These are phyloP conservation scores for Drosophila paucipuncta DNA, from an alignment of 2,888 invertebrate genomes.

Conservation along the genomic window DNA sequence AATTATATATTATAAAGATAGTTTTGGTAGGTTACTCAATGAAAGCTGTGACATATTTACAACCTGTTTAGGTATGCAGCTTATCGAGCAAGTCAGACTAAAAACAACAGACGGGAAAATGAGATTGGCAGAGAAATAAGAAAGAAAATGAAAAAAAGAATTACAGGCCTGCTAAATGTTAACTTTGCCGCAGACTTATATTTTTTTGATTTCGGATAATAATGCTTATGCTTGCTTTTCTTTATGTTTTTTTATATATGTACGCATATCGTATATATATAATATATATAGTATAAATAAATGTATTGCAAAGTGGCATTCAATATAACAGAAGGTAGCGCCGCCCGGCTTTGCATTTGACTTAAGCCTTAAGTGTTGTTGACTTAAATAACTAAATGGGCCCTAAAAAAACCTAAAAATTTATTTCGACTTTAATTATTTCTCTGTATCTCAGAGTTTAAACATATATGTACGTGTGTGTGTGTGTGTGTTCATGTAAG, in stretches of 20 bases:
- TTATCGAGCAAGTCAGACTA: constrained; percentile 14
- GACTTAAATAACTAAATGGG: constrained; percentile 60
- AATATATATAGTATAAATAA: constrained; percentile 65
- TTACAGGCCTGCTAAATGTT: constrained; percentile 42
- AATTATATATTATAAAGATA: constrained; percentile 19
- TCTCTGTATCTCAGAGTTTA: constrained; percentile 39
- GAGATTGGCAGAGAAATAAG: constrained; percentile 1
- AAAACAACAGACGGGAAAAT: constrained; percentile 29
- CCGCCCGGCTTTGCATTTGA: constrained; percentile 71
- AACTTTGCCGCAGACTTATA: constrained; percentile 44
- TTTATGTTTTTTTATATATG: constrained; percentile 33
- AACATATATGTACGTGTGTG: constrained; percentile 36
- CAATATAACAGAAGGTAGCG: constrained; percentile 61
- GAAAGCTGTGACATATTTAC: constrained; percentile 52
- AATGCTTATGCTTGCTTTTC: constrained; percentile 40
- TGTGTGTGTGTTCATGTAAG: constrained; percentile 24
- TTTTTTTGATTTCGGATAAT: constrained; percentile 69
- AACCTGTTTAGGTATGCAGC: constrained; percentile 32
- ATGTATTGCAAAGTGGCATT: constrained; percentile 75
- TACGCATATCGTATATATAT: constrained; percentile 33
- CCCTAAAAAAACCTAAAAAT: constrained; percentile 45
- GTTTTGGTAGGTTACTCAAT: constrained; percentile 29
- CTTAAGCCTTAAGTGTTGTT: constrained; percentile 72
- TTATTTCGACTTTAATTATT: constrained; percentile 36
- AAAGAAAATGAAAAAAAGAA: constrained; percentile 31